Evolutionary conservation across 1,140 invertebrate genomes (phyloP).

Genomic region (Bicyclus anynana): DNA sequence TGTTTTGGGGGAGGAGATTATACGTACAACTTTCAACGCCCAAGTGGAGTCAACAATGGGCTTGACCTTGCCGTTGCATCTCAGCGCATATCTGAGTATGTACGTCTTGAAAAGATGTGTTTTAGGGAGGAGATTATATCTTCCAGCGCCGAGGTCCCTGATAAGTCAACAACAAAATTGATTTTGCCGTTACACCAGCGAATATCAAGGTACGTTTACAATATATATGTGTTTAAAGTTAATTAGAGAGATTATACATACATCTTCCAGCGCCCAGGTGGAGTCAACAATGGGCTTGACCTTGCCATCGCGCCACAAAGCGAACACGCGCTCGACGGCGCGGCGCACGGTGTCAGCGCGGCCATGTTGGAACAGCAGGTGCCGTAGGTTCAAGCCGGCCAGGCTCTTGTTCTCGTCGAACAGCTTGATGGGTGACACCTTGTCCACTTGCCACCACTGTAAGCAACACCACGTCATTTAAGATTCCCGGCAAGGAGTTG

Average conservation of each 20-base stretch:
- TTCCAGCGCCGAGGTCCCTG: no score
- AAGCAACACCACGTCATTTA: not conserved
- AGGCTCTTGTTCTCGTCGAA: slow-evolving; percentile 93
- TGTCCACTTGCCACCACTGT: slow-evolving; percentile 95
- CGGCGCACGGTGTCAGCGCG: slow-evolving; percentile 83
- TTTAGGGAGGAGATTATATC: no score
- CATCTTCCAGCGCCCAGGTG: slow-evolving; percentile 90
- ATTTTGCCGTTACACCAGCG: no score
- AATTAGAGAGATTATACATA: no score
- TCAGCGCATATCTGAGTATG: no score
- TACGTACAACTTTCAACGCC: slow-evolving; percentile 88
- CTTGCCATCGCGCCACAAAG: slow-evolving; percentile 85
- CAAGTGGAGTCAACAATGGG: slow-evolving; percentile 90
- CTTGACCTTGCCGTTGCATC: slow-evolving; percentile 87
- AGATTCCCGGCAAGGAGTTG: no score
- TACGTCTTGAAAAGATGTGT: no score
- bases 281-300: slow-evolving; percentile 91
- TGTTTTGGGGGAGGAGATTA: not conserved
- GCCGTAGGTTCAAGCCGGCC: slow-evolving; percentile 89
- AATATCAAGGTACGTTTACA: no score
- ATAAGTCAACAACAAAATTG: no score
- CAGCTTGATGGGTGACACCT: slow-evolving; percentile 91
- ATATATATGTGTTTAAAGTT: no score
- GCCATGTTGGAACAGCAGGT: slow-evolving; percentile 89
- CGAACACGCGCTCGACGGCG: slow-evolving; percentile 85